Conservation (phyloP, 1,140 invertebrate genomes). For the Drosophila ogumai region DNA sequence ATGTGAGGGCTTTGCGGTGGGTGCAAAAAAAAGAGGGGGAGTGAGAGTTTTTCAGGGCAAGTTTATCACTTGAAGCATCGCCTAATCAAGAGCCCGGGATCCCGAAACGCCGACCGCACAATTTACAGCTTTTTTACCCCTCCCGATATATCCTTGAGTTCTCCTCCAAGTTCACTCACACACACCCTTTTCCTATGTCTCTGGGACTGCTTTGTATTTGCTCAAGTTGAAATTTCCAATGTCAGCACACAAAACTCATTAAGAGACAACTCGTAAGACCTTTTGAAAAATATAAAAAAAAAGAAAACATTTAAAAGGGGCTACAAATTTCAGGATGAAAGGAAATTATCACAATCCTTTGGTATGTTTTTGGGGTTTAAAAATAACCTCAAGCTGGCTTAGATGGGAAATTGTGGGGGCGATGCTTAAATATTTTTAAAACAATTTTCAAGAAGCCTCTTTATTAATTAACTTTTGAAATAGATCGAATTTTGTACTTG, state of each 20-base stretch:
- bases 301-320: conserved; percentile 26
- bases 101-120: conserved; percentile 76
- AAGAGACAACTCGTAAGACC: conserved; percentile 35
- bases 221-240: conserved; percentile 52
- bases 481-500: neutral
- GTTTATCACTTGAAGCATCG: conserved; percentile 79
- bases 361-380: conserved; percentile 20
- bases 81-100: conserved; percentile 74
- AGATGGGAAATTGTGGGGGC: neutral
- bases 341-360: conserved; percentile 24
- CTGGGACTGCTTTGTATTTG: conserved; percentile 35
- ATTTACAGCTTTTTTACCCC: conserved; percentile 69
- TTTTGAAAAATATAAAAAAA: neutral
- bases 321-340: conserved; percentile 31
- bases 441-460: neutral
- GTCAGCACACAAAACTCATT: conserved; percentile 51
- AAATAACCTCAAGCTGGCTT: conserved; percentile 1
- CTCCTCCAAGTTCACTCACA: neutral
- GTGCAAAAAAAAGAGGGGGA: conserved; percentile 2
- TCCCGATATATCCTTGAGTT: conserved; percentile 2
- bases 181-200: neutral
- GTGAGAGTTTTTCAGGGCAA: conserved; percentile 36
- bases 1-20: conserved; percentile 25
- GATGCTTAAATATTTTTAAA: neutral
- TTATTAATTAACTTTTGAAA: neutral